Conservation (phyloP, 2,113 vertebrate genomes). For the Anser cygnoides region DNA sequence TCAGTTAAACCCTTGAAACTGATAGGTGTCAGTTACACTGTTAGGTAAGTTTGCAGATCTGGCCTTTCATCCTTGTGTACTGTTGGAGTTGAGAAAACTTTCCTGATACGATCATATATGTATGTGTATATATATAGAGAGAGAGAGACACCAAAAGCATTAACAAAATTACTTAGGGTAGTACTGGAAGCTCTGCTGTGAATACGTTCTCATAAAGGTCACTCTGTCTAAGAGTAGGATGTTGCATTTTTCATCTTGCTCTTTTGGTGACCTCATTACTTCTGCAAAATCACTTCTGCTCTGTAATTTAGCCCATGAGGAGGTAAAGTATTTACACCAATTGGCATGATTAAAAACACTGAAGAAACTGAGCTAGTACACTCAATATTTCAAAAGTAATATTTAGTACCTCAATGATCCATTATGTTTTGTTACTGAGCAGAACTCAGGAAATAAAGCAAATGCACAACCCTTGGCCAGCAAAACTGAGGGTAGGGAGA, state of each 20-base stretch:
- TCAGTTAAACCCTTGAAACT: not conserved
- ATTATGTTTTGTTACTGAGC: not conserved
- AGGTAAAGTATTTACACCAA: not conserved
- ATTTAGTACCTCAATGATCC: not conserved
- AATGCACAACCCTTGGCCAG: not conserved
- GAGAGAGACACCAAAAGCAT: not conserved
- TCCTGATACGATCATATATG: not conserved
- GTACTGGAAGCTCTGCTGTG: not conserved
- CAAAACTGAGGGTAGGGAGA: not conserved
- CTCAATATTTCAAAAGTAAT: not conserved
- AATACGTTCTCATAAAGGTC: not conserved
- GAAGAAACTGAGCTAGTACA: not conserved
- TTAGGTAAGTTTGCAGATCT: not conserved
- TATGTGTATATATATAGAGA: not conserved
- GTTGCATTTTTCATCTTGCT: not conserved
- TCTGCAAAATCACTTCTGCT: not conserved
- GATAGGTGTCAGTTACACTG: not conserved
- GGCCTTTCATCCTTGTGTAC: not conserved
- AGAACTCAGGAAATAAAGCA: not conserved
- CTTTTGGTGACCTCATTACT: not conserved
- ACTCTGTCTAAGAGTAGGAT: rapidly evolving
- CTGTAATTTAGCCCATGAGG: not conserved
- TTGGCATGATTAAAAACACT: not conserved
- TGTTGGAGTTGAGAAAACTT: not conserved
- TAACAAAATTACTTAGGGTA: not conserved